Conservation (phyloP, 1,140 invertebrate species). For the Caligus rogercresseyi region DNA sequence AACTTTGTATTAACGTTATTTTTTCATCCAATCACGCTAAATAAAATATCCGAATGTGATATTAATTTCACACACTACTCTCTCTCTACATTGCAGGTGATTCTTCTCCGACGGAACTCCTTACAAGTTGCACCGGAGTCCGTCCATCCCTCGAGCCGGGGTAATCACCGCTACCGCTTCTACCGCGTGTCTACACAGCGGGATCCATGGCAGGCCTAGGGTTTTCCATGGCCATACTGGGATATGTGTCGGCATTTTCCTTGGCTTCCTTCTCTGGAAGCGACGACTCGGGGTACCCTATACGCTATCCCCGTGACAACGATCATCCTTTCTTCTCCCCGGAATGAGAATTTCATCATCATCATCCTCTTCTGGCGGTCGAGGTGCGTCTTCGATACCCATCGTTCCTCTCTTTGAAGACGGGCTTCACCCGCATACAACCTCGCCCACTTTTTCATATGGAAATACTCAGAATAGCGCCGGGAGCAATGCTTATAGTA, state of each 20-base stretch:
- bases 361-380: too few relatives aligned
- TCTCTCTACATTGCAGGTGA: conserved; percentile 24
- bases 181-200: conserved; percentile 26
- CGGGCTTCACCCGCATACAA: not conserved
- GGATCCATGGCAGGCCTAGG: conserved; percentile 30
- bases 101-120: conserved; percentile 27
- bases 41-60: too few relatives aligned
- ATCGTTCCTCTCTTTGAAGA: not conserved
- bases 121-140: conserved; percentile 27
- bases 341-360: not conserved
- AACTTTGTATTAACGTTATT: too few relatives aligned
- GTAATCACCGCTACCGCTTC: conserved; percentile 17
- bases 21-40: too few relatives aligned
- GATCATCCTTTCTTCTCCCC: not conserved
- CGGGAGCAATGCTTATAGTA: too few relatives aligned
- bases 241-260: conserved; percentile 29
- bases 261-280: conserved; percentile 31
- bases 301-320: conserved; percentile 3
- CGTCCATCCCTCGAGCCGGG: conserved; percentile 24
- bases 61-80: not conserved
- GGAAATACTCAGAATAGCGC: too few relatives aligned
- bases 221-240: conserved; percentile 31
- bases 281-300: conserved; percentile 21
- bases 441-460: not conserved
- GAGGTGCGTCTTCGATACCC: not conserved